phyloP scores from a whole-genome alignment of 2,797 vertebrate genomes.

The Syngnathus acus region DNA sequence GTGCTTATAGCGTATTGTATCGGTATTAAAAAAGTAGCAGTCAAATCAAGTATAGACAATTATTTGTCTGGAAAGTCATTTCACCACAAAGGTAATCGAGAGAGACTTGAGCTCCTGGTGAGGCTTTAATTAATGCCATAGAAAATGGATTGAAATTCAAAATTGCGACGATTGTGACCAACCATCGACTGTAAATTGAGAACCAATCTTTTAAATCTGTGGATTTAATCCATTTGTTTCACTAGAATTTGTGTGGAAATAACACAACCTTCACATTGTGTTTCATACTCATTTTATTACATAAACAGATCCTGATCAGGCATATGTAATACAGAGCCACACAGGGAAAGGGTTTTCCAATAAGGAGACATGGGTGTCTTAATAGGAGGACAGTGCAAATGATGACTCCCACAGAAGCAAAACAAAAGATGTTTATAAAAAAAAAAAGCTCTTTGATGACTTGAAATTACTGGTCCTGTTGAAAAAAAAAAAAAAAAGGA shows the following conservation, averaged over 20 bases:
- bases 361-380: conserved; percentile 21
- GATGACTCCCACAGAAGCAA: conserved; percentile 27
- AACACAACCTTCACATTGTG: neutral
- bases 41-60: too few relatives aligned
- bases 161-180: too few relatives aligned
- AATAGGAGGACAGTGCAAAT: conserved; percentile 49
- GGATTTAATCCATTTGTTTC: neutral
- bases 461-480: conserved; percentile 61
- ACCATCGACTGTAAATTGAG: too few relatives aligned
- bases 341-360: conserved; percentile 26
- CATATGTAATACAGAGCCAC: conserved; percentile 35
- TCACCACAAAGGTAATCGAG: too few relatives aligned
- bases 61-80: too few relatives aligned
- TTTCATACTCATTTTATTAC: conserved; percentile 62
- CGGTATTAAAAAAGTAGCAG: too few relatives aligned
- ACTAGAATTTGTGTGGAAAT: neutral
- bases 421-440: conserved; percentile 18
- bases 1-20: too few relatives aligned
- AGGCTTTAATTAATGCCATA: too few relatives aligned
- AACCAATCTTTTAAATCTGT: too few relatives aligned
- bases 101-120: too few relatives aligned
- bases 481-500: conserved; percentile 27
- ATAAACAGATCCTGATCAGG: conserved; percentile 39
- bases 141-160: too few relatives aligned
- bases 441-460: conserved; percentile 30